Percentiles rank a stretch among this genome's conserved stretches.
Conservation (phyloP, 1,140 invertebrate genomes). For the Uloborus diversus region DNA sequence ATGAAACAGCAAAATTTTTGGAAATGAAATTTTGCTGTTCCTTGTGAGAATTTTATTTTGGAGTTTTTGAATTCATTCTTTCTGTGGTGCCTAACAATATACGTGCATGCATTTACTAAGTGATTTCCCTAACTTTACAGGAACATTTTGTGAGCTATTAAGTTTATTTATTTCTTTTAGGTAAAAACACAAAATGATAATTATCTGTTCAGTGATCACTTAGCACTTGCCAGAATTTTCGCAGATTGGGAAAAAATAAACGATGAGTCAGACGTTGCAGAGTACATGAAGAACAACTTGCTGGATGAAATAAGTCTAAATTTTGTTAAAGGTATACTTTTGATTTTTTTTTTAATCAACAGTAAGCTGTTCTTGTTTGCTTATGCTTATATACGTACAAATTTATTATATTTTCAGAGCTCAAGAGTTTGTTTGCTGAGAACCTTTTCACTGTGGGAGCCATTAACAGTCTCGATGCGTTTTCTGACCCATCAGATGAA, state of each 20-base stretch:
- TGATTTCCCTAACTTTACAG: no score
- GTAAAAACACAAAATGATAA: slow-evolving; percentile 32
- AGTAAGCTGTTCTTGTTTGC: neutral
- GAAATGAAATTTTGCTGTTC: no score
- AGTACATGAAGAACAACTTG: slow-evolving; percentile 20
- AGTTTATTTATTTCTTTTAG: slow-evolving; percentile 13
- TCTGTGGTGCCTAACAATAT: no score
- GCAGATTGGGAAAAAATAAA: slow-evolving; percentile 4
- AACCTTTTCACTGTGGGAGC: slow-evolving; percentile 33
- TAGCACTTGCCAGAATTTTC: slow-evolving; percentile 26
- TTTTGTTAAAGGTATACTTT: slow-evolving; percentile 25
- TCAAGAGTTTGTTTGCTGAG: slow-evolving; percentile 53
- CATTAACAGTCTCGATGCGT: slow-evolving; percentile 64
- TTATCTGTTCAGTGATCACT: slow-evolving; percentile 28
- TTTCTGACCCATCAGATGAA: slow-evolving; percentile 55
- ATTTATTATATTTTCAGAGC: slow-evolving; percentile 29
- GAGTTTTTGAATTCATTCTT: no score
- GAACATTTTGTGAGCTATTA: no score
- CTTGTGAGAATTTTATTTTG: no score
- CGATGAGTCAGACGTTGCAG: neutral
- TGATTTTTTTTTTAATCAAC: neutral
- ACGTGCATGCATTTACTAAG: no score
- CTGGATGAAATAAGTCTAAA: slow-evolving; percentile 27
- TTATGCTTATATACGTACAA: neutral
- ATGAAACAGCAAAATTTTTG: no score